These are phyloP conservation scores for Sarotherodon lohbergeri DNA, from an alignment of 2,113 vertebrate genomes.

Conservation along the genomic window DNA sequence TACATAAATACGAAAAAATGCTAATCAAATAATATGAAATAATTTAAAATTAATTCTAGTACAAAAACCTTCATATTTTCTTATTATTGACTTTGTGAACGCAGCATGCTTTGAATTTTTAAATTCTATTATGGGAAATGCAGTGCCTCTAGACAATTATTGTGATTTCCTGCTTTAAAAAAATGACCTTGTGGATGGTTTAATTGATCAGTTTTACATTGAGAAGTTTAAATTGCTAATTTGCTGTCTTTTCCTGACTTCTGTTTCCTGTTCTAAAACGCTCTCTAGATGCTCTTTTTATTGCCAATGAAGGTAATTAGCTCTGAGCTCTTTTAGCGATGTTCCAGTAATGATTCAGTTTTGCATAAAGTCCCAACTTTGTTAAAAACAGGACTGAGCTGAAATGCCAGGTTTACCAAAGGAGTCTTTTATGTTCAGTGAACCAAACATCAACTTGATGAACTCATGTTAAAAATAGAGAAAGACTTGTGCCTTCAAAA, in stretches of 20 bases:
- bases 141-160: neutral
- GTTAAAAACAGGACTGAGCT: neutral
- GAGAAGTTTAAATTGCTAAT: neutral
- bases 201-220: neutral
- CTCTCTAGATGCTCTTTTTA: neutral
- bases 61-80: neutral
- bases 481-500: conserved; percentile 28
- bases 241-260: neutral
- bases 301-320: neutral
- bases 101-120: neutral
- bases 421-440: neutral
- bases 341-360: neutral
- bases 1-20: too few species aligned
- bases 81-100: too few species aligned
- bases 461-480: neutral
- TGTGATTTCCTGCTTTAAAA: neutral
- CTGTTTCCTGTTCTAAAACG: neutral
- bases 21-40: too few species aligned
- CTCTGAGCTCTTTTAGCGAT: neutral
- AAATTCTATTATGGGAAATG: neutral
- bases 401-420: neutral
- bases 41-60: neutral
- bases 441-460: fast-evolving
- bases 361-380: neutral
- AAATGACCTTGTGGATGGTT: neutral